Conservation (phyloP, 2,888 invertebrate genomes). For the Pterostichus niger region DNA sequence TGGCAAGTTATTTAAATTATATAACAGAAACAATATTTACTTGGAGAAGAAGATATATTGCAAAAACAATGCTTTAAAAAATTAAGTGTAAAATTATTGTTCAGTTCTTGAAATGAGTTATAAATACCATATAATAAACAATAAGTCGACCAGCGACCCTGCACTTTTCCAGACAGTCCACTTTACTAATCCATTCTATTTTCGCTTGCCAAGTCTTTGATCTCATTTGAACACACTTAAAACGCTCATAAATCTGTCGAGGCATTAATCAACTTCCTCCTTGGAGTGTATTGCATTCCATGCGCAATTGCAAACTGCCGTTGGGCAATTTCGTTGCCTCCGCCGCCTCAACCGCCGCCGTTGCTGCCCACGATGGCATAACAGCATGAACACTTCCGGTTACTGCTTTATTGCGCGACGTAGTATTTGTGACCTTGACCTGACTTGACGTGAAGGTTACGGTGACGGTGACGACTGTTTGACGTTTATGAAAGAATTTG, state of each 20-base stretch:
- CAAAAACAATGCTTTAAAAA: too few relatives aligned
- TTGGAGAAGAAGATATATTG: too few relatives aligned
- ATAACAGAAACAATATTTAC: too few relatives aligned
- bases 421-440: conserved; percentile 33
- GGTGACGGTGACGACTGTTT: too few relatives aligned
- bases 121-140: too few relatives aligned
- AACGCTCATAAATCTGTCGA: background rate
- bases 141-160: background rate
- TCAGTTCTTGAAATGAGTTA: too few relatives aligned
- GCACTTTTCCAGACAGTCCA: conserved; percentile 1
- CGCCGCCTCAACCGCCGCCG: background rate
- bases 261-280: conserved; percentile 1
- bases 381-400: conserved; percentile 42
- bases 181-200: background rate
- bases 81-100: too few relatives aligned
- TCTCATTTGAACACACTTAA: too few relatives aligned
- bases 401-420: conserved; percentile 56
- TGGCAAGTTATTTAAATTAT: too few relatives aligned
- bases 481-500: too few relatives aligned
- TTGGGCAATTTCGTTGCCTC: background rate
- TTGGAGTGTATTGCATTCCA: background rate
- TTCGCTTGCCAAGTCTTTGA: too few relatives aligned
- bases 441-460: too few relatives aligned
- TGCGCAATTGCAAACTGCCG: background rate
- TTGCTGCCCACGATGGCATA: background rate